A percentile compares a stretch with the other conserved stretches of the same genome.
phyloP scores from a whole-genome alignment of 2,113 vertebrate species.

The Pan paniscus region DNA sequence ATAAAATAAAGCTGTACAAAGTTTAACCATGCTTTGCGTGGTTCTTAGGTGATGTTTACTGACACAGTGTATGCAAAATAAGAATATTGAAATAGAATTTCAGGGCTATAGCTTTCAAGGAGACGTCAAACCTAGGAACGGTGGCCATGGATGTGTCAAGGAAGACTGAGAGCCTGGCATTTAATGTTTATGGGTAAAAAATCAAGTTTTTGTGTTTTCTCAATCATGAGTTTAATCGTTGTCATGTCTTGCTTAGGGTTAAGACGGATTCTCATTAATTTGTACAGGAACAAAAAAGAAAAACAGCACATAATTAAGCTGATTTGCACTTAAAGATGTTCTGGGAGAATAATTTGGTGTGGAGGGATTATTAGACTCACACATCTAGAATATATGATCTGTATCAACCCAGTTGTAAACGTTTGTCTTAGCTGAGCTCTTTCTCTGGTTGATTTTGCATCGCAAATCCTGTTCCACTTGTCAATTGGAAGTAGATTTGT shows the following conservation, averaged over 20 bases:
- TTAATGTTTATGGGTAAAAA: neutral
- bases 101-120: neutral
- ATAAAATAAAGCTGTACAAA: neutral
- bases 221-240: neutral
- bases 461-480: conserved; percentile 7
- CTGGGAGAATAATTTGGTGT: neutral
- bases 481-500: conserved; percentile 22
- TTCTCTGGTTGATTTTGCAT: neutral
- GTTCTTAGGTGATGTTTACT: neutral
- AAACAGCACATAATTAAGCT: neutral
- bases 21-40: neutral
- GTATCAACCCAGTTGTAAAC: neutral
- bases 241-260: neutral
- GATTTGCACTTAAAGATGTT: neutral
- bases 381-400: neutral
- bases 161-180: neutral
- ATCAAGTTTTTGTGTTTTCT: neutral
- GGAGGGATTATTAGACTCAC: neutral
- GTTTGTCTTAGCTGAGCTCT: neutral
- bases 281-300: neutral
- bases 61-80: neutral
- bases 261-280: neutral
- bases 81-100: neutral
- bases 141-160: neutral
- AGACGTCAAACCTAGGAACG: neutral